Percentiles rank a stretch among this genome's conserved stretches.
Evolutionary conservation across 2,888 invertebrate genomes (phyloP).

Genomic region (Brachyopa scutellaris): DNA sequence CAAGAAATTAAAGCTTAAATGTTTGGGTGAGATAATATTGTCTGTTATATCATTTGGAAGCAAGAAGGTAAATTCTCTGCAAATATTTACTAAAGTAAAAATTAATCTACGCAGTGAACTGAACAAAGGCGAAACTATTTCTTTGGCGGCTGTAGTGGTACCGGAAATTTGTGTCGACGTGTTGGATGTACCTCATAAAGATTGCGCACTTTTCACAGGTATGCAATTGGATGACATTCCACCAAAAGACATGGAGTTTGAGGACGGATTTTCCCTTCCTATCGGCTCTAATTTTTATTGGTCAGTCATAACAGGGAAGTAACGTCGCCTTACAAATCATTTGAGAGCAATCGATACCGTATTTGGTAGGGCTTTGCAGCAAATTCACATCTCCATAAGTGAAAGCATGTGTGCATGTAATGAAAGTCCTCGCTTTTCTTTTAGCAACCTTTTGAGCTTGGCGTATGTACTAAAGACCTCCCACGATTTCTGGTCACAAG

Average conservation of each 20-base stretch:
- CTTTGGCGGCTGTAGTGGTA: slow-evolving; percentile 12
- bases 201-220: not conserved
- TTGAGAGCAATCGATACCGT: not conserved
- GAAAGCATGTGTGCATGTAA: not conserved
- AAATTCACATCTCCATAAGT: not conserved
- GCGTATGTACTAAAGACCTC: not conserved
- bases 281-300: slow-evolving; percentile 4
- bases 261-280: not conserved
- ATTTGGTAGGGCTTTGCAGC: slow-evolving; percentile 6
- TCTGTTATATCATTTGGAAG: slow-evolving; percentile 1
- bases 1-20: not conserved
- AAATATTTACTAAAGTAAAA: not conserved
- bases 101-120: not conserved
- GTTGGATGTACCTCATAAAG: not conserved
- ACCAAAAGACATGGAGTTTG: not conserved
- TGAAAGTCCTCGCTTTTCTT: not conserved
- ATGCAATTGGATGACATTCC: not conserved
- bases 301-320: slow-evolving; percentile 1
- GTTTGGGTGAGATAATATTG: not conserved
- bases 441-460: not conserved
- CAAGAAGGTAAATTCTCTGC: not conserved
- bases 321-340: not conserved
- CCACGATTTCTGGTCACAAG: not conserved
- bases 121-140: not conserved
- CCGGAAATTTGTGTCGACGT: slow-evolving; percentile 16